Base-by-base conservation (phyloP, 2,113 vertebrate species). In the Peromyscus leucopus region DNA sequence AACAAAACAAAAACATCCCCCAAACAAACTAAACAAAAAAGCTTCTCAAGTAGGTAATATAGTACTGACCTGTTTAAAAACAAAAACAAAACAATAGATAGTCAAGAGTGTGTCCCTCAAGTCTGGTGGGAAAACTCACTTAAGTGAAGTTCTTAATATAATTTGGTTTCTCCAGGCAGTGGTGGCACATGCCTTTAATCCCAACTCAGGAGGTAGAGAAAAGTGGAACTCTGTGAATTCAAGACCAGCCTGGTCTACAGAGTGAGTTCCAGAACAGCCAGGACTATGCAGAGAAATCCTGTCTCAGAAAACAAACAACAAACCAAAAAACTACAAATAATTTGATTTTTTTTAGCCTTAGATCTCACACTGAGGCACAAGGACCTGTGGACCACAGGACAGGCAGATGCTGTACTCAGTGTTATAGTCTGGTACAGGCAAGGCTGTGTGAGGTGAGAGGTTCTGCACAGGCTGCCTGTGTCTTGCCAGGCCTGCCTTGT, bases 371-470 rank as follows among this genome's bases (percentile, higher is more conserved):
- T 74, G 28, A 67, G 79, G 80, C 36, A 69, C 17, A 67, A n/a
- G 28, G 71, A 13, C 36, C 33, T 2, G 15, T 46, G 59, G 71
- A 17, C 59, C 0, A 0, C 4, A n/a, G 33, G 5, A 31, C 16
- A 15, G 21, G 28, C 12, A 17, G 89, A 21, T 1, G 2, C 42
- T 13, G 2, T 31, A 28, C 28, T 22, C 2, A 5, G 21, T 1
- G 12, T 8, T 21, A 6, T 12, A 33, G 15, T 36, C 31, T 17
- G 19, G 48, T 0, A 12, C 11, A 46, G 13, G 65, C 33, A 2
- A 13, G 0, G 13, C 48, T 85, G 84, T 0, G 0, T 28, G 48
- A 33, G 59, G 13, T 74, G 31, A 69, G 72, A 36, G 39, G 63
- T 46, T 92, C 76, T 85, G 1, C 4, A 19, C 4, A 0, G 0